Conservation (phyloP, 35 echinoderm and acorn worm species). For the Ptychodera flava region DNA sequence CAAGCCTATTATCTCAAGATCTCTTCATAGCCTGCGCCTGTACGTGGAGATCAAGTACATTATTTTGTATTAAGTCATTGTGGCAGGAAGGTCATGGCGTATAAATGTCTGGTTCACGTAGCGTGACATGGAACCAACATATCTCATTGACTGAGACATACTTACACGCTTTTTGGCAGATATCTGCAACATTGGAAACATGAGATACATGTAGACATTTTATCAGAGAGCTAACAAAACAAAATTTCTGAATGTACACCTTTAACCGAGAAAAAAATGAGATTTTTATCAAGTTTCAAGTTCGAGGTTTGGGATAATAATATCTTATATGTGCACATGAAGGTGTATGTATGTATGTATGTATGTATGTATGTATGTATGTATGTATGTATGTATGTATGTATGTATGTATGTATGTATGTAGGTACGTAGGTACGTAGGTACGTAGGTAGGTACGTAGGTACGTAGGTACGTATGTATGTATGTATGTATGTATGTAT, state of each 20-base stretch:
- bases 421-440: background rate
- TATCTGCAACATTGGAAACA: background rate
- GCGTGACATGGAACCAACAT: no score
- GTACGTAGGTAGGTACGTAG: background rate
- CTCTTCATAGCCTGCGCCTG: no score
- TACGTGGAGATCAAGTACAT: no score
- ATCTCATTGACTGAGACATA: no score
- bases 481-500: slow-evolving; percentile 2
- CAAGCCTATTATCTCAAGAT: no score
- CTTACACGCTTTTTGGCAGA: background rate
- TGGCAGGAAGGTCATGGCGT: no score
- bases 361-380: background rate
- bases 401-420: background rate
- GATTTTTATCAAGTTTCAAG: no score
- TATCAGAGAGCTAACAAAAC: background rate
- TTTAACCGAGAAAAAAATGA: background rate
- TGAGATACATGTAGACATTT: background rate
- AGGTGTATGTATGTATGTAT: background rate
- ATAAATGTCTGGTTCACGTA: no score
- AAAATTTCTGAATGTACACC: background rate
- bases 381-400: slow-evolving; percentile 2
- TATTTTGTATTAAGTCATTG: no score
- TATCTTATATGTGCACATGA: background rate
- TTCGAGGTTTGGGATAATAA: no score
- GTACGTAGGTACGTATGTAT: background rate